Percentiles rank a stretch among this genome's conserved stretches.
phyloP scores from a whole-genome alignment of 2,888 invertebrate species.

The Tyria jacobaeae region DNA sequence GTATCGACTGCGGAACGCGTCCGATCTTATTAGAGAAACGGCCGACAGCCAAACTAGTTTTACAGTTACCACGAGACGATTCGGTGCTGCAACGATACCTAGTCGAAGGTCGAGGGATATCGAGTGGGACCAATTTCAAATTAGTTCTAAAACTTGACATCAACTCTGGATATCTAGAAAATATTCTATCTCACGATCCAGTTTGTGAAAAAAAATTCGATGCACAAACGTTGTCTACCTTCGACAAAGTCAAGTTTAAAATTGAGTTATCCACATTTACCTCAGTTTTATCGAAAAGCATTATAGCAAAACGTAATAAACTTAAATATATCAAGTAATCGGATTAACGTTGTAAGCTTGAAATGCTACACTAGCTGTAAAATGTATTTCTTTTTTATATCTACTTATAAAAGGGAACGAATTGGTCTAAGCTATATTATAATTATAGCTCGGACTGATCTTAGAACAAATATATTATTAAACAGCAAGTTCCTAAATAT shows the following conservation, averaged over 20 bases:
- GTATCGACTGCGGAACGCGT: slow-evolving; percentile 59
- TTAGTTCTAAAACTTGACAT: slow-evolving; percentile 66
- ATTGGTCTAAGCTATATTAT: too few species aligned
- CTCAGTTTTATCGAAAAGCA: background rate
- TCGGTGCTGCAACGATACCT: slow-evolving; percentile 75
- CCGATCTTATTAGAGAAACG: slow-evolving; percentile 76
- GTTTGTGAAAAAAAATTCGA: slow-evolving; percentile 44
- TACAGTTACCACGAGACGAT: slow-evolving; percentile 77
- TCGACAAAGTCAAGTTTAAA: slow-evolving; percentile 18
- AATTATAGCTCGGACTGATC: too few species aligned
- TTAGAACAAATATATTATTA: too few species aligned
- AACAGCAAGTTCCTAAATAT: too few species aligned
- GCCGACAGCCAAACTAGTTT: slow-evolving; percentile 78
- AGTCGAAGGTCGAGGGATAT: slow-evolving; percentile 78
- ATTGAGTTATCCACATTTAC: background rate
- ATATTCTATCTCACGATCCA: slow-evolving; percentile 33
- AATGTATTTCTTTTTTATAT: too few species aligned
- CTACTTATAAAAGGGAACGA: too few species aligned
- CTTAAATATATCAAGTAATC: background rate
- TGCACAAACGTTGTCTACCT: slow-evolving; percentile 30
- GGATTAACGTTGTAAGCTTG: background rate
- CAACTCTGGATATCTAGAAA: slow-evolving; percentile 32
- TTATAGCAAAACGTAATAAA: background rate
- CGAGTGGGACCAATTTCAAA: slow-evolving; percentile 72
- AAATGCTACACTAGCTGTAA: background rate